Percentiles rank a stretch among this genome's conserved stretches.
phyloP scores from a whole-genome alignment of 2,113 vertebrate species.

The Cygnus buccinator region DNA sequence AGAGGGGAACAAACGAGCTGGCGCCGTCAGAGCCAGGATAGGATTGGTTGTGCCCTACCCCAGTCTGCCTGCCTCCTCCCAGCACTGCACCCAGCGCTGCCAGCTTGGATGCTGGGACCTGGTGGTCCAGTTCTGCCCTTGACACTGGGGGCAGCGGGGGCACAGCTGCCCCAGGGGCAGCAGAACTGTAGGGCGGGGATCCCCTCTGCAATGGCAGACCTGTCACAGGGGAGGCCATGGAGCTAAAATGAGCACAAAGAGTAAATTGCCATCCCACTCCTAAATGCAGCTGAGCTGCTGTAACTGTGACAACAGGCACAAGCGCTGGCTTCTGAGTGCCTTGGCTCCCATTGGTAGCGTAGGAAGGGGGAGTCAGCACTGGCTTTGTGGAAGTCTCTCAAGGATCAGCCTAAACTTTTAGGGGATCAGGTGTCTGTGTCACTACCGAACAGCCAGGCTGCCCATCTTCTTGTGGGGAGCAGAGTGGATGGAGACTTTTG shows the following conservation, averaged over 20 bases:
- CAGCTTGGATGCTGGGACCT: background rate
- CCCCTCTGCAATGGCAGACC: background rate
- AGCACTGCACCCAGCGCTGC: background rate
- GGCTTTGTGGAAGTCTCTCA: background rate
- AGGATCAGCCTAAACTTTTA: background rate
- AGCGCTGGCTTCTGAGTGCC: background rate
- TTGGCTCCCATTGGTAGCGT: background rate
- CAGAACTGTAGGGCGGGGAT: background rate
- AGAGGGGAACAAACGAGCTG: background rate
- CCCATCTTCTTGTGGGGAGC: background rate
- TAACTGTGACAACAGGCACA: constrained; percentile 52
- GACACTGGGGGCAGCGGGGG: background rate
- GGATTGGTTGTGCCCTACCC: rapidly evolving
- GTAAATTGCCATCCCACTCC: constrained; percentile 43
- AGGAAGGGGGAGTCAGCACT: background rate
- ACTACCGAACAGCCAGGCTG: background rate
- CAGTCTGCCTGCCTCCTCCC: background rate
- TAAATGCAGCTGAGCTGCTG: constrained; percentile 22
- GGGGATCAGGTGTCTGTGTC: background rate
- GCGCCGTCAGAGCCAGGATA: background rate
- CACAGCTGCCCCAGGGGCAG: background rate
- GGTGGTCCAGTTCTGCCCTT: background rate
- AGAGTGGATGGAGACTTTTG: background rate
- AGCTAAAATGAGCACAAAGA: background rate
- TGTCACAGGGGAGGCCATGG: background rate